These are phyloP conservation scores for Macroramphosus scolopax DNA, from an alignment of 2,797 vertebrate species.

Conservation along the genomic window DNA sequence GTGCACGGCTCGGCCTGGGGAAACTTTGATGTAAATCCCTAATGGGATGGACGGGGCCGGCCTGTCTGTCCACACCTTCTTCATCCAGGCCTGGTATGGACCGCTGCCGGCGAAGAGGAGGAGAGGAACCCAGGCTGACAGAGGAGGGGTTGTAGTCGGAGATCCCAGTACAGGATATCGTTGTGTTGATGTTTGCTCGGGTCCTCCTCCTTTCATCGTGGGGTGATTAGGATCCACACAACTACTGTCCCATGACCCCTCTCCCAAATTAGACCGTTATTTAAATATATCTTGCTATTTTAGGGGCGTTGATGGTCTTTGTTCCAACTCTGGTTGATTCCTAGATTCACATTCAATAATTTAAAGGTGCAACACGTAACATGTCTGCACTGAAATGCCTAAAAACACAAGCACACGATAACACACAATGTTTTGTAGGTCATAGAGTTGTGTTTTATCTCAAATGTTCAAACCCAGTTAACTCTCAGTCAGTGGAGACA, in stretches of 20 bases:
- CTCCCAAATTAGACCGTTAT: slow-evolving; percentile 26
- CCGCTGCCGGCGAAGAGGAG: slow-evolving; percentile 2
- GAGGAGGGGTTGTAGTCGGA: slow-evolving; percentile 25
- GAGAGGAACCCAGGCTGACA: slow-evolving; percentile 17
- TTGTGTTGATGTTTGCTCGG: slow-evolving; percentile 32
- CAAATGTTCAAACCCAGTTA: no score
- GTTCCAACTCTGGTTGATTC: no score
- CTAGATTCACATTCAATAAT: not conserved
- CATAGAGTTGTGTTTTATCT: no score
- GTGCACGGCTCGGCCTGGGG: slow-evolving; percentile 10
- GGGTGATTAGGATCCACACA: slow-evolving; percentile 5
- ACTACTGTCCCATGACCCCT: slow-evolving; percentile 18
- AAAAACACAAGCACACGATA: no score
- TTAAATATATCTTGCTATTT: not conserved
- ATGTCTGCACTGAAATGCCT: no score
- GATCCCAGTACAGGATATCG: slow-evolving; percentile 33
- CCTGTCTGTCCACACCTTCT: slow-evolving; percentile 46
- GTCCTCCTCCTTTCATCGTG: slow-evolving; percentile 16
- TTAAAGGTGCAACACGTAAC: no score
- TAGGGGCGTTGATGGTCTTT: slow-evolving; percentile 1
- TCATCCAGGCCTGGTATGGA: slow-evolving; percentile 17
- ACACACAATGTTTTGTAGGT: no score
- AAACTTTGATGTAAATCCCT: slow-evolving; percentile 54
- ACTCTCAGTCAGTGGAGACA: no score
- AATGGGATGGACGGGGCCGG: slow-evolving; percentile 18